Conservation (phyloP, 2,113 vertebrate genomes). For the Pao palembangensis region DNA sequence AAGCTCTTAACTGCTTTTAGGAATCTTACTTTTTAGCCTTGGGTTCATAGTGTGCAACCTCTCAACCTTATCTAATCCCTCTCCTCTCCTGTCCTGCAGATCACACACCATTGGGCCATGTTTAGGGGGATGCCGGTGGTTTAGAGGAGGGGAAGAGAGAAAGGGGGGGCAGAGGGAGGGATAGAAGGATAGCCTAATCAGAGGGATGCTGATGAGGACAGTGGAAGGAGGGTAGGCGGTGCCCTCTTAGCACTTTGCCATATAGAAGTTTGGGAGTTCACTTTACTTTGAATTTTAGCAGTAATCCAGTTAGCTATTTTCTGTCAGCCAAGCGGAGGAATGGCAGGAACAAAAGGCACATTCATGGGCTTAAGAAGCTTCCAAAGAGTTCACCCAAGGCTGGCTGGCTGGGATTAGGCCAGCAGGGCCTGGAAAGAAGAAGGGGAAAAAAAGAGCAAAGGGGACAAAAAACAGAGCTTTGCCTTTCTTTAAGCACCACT, state of each 20-base stretch:
- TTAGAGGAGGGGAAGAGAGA: slow-evolving; percentile 35
- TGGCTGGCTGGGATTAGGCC: slow-evolving; percentile 78
- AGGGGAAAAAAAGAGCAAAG: slow-evolving; percentile 71
- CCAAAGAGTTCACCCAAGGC: slow-evolving; percentile 80
- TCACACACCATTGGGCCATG: slow-evolving; percentile 66
- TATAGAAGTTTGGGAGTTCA: slow-evolving; percentile 82
- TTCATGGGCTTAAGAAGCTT: slow-evolving; percentile 82
- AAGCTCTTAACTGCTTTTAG: slow-evolving; percentile 78
- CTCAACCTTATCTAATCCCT: slow-evolving; percentile 77
- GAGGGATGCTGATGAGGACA: slow-evolving; percentile 66
- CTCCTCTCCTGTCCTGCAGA: slow-evolving; percentile 57
- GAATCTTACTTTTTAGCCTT: slow-evolving; percentile 75
- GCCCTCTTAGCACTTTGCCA: slow-evolving; percentile 71
- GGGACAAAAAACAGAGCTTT: slow-evolving; percentile 62
- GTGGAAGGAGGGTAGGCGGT: slow-evolving; percentile 21
- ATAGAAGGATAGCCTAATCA: slow-evolving; percentile 54
- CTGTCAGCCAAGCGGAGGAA: slow-evolving; percentile 82
- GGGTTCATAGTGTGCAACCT: slow-evolving; percentile 76
- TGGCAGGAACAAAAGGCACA: slow-evolving; percentile 80
- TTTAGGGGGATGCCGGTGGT: slow-evolving; percentile 61
- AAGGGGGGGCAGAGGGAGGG: slow-evolving; percentile 55
- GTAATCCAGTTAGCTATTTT: slow-evolving; percentile 86
- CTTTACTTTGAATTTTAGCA: slow-evolving; percentile 82
- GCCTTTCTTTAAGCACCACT: slow-evolving; percentile 67
- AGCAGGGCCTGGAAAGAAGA: slow-evolving; percentile 73